Percentiles rank a stretch among this genome's conserved stretches.
phyloP scores from a whole-genome alignment of 2,888 invertebrate genomes.

The Helobdella robusta region DNA sequence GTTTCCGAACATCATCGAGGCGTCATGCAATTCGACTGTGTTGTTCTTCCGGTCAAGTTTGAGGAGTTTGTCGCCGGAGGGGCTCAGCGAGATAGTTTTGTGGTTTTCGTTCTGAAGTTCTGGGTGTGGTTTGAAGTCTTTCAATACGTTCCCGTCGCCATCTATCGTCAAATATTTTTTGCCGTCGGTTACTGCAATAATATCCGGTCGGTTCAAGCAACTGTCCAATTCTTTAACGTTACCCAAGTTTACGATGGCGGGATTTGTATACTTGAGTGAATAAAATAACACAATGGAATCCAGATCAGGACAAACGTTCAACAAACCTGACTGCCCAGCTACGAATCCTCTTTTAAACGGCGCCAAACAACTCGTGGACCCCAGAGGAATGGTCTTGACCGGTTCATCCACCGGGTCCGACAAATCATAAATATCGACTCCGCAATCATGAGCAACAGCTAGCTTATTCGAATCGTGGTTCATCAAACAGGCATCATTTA shows the following conservation, averaged over 20 bases:
- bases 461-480: too few relatives aligned
- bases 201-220: background rate
- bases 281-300: background rate
- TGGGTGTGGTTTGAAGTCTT: too few relatives aligned
- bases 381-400: background rate
- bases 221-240: background rate
- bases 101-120: too few relatives aligned
- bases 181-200: background rate
- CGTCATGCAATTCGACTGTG: too few relatives aligned
- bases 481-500: too few relatives aligned
- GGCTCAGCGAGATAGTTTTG: too few relatives aligned
- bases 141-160: background rate
- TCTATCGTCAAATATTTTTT: background rate
- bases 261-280: background rate
- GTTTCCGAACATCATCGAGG: too few relatives aligned
- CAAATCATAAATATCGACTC: background rate
- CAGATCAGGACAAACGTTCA: background rate
- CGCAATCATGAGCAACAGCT: background rate
- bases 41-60: too few relatives aligned
- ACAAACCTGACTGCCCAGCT: background rate
- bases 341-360: conserved; percentile 1
- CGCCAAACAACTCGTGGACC: background rate
- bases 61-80: too few relatives aligned
- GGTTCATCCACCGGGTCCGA: background rate
- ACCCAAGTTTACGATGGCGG: background rate